Evolutionary conservation across 2,888 invertebrate genomes (phyloP), one percentile per base, ranked within the genome.

Genomic region (Pseudeuparius sepicola): DNA sequence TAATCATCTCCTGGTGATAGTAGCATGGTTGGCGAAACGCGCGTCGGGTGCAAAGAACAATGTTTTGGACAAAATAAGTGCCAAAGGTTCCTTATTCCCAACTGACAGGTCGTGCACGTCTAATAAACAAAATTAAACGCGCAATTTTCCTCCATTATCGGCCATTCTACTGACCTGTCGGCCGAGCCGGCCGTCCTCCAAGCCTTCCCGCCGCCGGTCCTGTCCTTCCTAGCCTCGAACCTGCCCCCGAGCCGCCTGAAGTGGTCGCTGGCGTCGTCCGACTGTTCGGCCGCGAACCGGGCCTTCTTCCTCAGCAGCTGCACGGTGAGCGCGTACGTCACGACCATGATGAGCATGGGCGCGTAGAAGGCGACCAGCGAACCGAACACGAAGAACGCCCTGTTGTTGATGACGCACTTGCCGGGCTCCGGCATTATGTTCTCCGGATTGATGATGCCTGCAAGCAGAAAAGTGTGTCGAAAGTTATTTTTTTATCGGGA

Each of bases 331-430:
- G 85, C 80, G 57, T 92, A 94, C 2, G 90, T 87, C 37, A 87
- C 77, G 41, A 92, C 83, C 94, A 96, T 94, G 49, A 88, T 86
- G 46, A 89, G 68, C 79, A 94, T 88, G 4, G 94, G 94, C 46
- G 94, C 82, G 68, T 93, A 92, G 66, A 96, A 96, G 18, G 93
- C 88, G 36, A 89, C 80, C 55, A 92, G 65, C 0, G 92, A 93
- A 12, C 93, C 94, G 60, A 89, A 87, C 33, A 90, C 81, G 71
- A 87, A 86, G 63, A 87, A 87, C 16, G 82, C 71, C 3, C 84
- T 67, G 61, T 87, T 86, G 67, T 86, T 86, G 59, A 87, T 87
- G 40, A 81, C 82, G 60, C 87, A 87, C 36, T 72, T 62, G 24
- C 75, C 70, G 26, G 78, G 74, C 32, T 76, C 71, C 4, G 86